Evolutionary conservation across 1,140 invertebrate genomes (phyloP).

Genomic region (Cotesia chilonis): DNA sequence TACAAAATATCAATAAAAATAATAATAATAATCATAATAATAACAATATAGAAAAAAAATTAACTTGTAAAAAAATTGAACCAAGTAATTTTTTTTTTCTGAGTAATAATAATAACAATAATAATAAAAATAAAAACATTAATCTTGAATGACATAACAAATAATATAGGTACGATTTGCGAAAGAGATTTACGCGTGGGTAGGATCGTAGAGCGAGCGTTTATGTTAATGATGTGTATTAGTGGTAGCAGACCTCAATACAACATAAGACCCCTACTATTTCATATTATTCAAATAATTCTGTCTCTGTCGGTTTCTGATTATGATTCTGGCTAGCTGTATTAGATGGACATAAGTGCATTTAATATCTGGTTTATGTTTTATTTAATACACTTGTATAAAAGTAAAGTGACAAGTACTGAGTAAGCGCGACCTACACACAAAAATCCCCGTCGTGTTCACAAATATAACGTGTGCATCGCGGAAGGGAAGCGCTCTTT

Average conservation of each 20-base stretch:
- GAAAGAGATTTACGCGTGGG: slow-evolving; percentile 66
- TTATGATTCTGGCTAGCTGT: too few species aligned
- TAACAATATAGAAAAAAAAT: too few species aligned
- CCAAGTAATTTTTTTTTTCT: neutral
- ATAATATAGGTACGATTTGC: slow-evolving; percentile 55
- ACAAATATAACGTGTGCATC: slow-evolving; percentile 12
- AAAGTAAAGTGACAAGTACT: slow-evolving; percentile 11
- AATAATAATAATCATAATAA: too few species aligned
- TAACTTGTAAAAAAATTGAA: too few species aligned
- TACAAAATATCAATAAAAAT: too few species aligned
- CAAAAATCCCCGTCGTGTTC: slow-evolving; percentile 10
- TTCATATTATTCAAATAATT: neutral
- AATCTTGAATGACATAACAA: slow-evolving; percentile 56
- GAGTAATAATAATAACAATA: slow-evolving; percentile 11
- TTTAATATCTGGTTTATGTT: slow-evolving; percentile 2
- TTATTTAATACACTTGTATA: slow-evolving; percentile 2
- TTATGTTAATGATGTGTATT: slow-evolving; percentile 64
- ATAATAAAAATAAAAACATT: slow-evolving; percentile 8
- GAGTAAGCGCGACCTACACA: slow-evolving; percentile 24
- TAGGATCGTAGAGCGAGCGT: slow-evolving; percentile 56
- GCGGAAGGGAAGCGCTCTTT: slow-evolving; percentile 26
- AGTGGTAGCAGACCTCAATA: slow-evolving; percentile 44
- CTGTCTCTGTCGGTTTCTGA: slow-evolving; percentile 6
- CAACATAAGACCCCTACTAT: slow-evolving; percentile 5
- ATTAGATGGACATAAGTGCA: neutral